Evolutionary conservation across 2,113 vertebrate genomes (phyloP), one percentile per base, ranked within the genome.

Genomic region (Morone chrysops): DNA sequence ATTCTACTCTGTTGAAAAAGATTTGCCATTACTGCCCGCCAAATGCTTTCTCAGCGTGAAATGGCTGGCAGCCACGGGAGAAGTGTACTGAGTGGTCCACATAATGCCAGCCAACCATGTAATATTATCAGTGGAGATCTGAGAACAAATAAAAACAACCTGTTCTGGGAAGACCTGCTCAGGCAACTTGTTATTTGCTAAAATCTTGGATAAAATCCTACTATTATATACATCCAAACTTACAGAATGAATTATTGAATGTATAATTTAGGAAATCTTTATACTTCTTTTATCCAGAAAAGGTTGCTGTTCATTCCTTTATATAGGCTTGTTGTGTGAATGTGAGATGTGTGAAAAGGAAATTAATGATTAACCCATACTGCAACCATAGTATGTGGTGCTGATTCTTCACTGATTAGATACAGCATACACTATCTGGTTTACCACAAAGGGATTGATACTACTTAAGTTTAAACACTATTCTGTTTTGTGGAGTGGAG

Each of bases 1-100:
- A 3, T 78, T 88, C 51, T 45, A 69, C 62, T 60, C 45, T 59
- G 65, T 54, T 77, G 25, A 70, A 53, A 72, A 81, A 60, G 51
- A 78, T 59, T 51, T 54, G 54, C 75, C 77, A 53, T 75, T 79
- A 41, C 60, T 54, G 57, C 59, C 50, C 4, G n/a, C 82, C 70
- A 84, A 81, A 86, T 71, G 83, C 75, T 22, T 77, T 74, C 61
- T 84, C 75, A 62, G 68, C 17, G 50, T 86, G 78, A 86, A 80
- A 84, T 88, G 85, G 63, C 83, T 40, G 70, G 22, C 74, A 70
- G 82, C 78, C 68, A 56, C 53, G 62, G 61, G 76, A 76, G 69
- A 61, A 60, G 16, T 62, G 45, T 57, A 70, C 70, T 71, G 54
- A 83, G 75, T 75, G 83, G 70, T 77, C 67, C 43, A 70, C 65